These are phyloP conservation scores for Periophthalmodon schlosseri DNA, from an alignment of 2,113 vertebrate species.

Conservation along the genomic window DNA sequence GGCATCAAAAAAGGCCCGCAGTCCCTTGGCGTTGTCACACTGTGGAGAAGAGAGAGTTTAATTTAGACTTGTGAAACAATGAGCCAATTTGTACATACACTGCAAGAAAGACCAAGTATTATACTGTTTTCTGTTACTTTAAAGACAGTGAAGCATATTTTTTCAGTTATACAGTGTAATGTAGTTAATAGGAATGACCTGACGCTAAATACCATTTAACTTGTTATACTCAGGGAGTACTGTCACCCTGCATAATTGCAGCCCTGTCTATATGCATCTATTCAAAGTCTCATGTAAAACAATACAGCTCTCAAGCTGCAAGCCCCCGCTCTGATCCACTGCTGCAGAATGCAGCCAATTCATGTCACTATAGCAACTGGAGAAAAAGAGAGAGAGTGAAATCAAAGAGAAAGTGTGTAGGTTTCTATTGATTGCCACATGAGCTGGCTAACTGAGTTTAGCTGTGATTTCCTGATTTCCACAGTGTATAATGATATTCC, in stretches of 20 bases:
- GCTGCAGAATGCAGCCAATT: conserved; percentile 69
- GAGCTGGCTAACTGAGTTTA: conserved; percentile 67
- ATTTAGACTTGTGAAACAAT: background rate
- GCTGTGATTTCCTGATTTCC: conserved; percentile 67
- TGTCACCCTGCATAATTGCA: conserved; percentile 20
- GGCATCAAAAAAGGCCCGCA: conserved; percentile 98
- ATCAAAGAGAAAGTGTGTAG: conserved; percentile 29
- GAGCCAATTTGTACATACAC: background rate
- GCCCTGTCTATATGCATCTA: background rate
- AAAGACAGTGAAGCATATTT: background rate
- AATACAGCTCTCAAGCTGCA: conserved; percentile 31
- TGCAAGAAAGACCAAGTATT: background rate
- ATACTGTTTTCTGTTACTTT: too few species aligned
- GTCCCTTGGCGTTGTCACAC: conserved; percentile 98
- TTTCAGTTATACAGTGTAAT: background rate
- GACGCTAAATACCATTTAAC: conserved; percentile 34
- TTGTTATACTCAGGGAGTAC: background rate
- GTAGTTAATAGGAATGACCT: conserved; percentile 10
- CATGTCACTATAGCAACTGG: conserved; percentile 75
- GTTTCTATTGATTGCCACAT: conserved; percentile 71
- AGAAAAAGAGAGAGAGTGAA: conserved; percentile 33
- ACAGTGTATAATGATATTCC: conserved; percentile 67
- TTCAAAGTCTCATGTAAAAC: conserved; percentile 43
- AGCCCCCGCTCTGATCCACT: conserved; percentile 37
- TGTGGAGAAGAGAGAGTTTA: conserved; percentile 47